Percentiles rank a stretch among this genome's conserved stretches.
These are phyloP conservation scores for Lerista edwardsae DNA, from an alignment of 2,797 vertebrate species.

Conservation along the genomic window DNA sequence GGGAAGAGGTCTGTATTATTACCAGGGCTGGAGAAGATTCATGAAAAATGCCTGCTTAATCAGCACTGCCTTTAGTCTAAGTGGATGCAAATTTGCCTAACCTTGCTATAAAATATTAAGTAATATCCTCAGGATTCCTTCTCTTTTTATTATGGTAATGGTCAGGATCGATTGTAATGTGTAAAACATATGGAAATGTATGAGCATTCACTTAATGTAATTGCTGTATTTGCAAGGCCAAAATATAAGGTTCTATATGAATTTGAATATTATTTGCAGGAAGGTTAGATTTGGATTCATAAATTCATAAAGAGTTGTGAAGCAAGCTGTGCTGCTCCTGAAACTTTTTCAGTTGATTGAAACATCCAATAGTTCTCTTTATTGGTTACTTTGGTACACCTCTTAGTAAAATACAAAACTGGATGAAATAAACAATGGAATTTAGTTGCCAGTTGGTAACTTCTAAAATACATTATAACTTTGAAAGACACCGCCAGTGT, in stretches of 20 bases:
- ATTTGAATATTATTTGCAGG: conserved; percentile 57
- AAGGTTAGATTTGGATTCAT: conserved; percentile 37
- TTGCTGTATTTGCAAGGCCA: conserved; percentile 60
- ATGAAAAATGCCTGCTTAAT: conserved; percentile 55
- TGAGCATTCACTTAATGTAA: conserved; percentile 52
- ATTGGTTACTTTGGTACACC: conserved; percentile 11
- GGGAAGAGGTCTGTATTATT: conserved; percentile 36
- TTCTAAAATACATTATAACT: background rate
- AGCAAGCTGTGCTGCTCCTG: background rate
- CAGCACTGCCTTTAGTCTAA: conserved; percentile 47
- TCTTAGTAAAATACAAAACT: background rate
- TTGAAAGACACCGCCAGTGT: background rate
- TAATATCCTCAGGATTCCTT: conserved; percentile 39
- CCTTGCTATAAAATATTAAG: conserved; percentile 52
- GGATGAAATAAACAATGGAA: background rate
- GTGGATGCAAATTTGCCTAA: conserved; percentile 61
- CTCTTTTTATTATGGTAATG: conserved; percentile 60
- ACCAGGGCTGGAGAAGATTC: conserved; percentile 40
- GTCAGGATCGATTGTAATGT: conserved; percentile 56
- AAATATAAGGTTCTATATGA: conserved; percentile 31
- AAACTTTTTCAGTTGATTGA: background rate
- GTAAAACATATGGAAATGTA: conserved; percentile 61
- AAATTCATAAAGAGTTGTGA: conserved; percentile 31
- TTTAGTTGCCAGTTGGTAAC: background rate
- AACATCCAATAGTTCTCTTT: background rate